phyloP scores from a whole-genome alignment of 1,140 invertebrate genomes.

The Drosophila nannoptera region DNA sequence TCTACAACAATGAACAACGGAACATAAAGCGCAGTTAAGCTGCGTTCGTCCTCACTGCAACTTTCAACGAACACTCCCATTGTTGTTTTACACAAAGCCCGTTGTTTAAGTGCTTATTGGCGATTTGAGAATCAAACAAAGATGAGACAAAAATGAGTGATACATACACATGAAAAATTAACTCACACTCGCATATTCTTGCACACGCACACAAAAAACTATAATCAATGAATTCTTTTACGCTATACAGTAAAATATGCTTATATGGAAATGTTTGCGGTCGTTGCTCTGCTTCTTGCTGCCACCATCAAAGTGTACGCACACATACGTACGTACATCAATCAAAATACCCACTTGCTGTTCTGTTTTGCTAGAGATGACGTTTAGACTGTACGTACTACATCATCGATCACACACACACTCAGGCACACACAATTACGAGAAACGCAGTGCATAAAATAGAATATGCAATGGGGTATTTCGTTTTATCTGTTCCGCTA shows the following conservation, averaged over 20 bases:
- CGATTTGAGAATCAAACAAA: slow-evolving; percentile 54
- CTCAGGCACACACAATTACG: slow-evolving; percentile 39
- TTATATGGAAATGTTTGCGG: slow-evolving; percentile 74
- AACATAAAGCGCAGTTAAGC: slow-evolving; percentile 15
- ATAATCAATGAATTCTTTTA: slow-evolving; percentile 68
- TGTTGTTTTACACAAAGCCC: slow-evolving; percentile 56
- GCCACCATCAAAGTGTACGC: slow-evolving; percentile 56
- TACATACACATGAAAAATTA: slow-evolving; percentile 42
- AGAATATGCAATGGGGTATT: slow-evolving; percentile 29
- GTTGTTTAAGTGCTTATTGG: slow-evolving; percentile 64
- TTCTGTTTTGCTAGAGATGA: slow-evolving; percentile 57
- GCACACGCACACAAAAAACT: slow-evolving; percentile 32
- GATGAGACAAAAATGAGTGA: slow-evolving; percentile 25
- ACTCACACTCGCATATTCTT: slow-evolving; percentile 25
- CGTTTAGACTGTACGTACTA: slow-evolving; percentile 71
- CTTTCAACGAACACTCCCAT: slow-evolving; percentile 18
- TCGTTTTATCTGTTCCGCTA: slow-evolving; percentile 35
- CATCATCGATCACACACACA: slow-evolving; percentile 43
- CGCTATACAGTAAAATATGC: slow-evolving; percentile 58
- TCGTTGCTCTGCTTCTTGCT: slow-evolving; percentile 70
- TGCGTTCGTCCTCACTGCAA: neutral
- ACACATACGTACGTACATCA: slow-evolving; percentile 44
- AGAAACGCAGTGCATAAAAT: slow-evolving; percentile 57
- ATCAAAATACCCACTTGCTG: slow-evolving; percentile 72
- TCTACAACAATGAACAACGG: slow-evolving; percentile 22